These are phyloP conservation scores for Athetis lepigone DNA, from an alignment of 2,888 invertebrate genomes.

Conservation along the genomic window DNA sequence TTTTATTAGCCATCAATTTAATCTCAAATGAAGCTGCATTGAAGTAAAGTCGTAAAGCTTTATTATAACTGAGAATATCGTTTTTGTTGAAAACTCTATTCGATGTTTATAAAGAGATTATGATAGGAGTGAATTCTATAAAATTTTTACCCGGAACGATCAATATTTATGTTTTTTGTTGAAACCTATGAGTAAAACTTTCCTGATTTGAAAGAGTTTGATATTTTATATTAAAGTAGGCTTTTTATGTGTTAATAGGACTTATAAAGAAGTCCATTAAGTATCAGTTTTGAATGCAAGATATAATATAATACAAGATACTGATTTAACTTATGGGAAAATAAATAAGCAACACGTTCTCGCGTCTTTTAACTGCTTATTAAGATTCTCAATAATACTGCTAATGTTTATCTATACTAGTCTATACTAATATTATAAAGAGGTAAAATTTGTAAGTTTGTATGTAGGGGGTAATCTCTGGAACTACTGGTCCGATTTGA, in stretches of 20 bases:
- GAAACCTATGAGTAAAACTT: slow-evolving; percentile 1
- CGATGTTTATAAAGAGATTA: slow-evolving; percentile 13
- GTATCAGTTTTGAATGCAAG: neutral
- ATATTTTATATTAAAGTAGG: slow-evolving; percentile 10
- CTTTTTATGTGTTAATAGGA: slow-evolving; percentile 20
- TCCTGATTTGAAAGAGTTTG: slow-evolving; percentile 2
- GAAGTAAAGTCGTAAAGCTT: slow-evolving; percentile 37
- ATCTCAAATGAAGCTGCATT: slow-evolving; percentile 51
- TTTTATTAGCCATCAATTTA: slow-evolving; percentile 72
- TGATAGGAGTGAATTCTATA: slow-evolving; percentile 5
- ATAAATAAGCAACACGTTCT: too few relatives aligned
- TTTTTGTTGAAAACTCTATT: slow-evolving; percentile 34
- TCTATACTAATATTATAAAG: too few relatives aligned
- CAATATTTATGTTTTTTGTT: slow-evolving; percentile 36
- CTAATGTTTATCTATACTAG: too few relatives aligned
- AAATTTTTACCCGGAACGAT: slow-evolving; percentile 4
- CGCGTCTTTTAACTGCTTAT: too few relatives aligned
- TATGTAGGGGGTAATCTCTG: too few relatives aligned
- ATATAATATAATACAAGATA: too few relatives aligned
- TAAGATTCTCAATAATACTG: too few relatives aligned
- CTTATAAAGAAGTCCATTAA: slow-evolving; percentile 4
- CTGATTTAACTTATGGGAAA: neutral
- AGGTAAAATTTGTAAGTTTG: too few relatives aligned
- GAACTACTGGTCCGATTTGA: too few relatives aligned
- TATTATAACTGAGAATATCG: slow-evolving; percentile 28